Conservation (phyloP, 2,797 vertebrate genomes). For the Harpagifer antarcticus region DNA sequence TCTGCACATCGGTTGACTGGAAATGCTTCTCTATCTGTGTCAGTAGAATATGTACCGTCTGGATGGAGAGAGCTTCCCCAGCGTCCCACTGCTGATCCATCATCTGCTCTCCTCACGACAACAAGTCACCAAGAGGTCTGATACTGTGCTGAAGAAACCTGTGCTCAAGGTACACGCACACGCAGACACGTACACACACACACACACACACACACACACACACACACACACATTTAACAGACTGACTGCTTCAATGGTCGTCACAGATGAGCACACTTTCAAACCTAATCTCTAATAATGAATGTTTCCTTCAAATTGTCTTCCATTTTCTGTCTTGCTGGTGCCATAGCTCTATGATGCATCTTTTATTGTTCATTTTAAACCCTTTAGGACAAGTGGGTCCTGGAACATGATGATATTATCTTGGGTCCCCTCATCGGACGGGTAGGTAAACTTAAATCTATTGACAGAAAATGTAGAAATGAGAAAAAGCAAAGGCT, state of each 20-base stretch:
- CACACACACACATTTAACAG: slow-evolving; percentile 5
- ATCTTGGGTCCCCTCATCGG: slow-evolving; percentile 93
- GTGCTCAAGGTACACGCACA: slow-evolving; percentile 87
- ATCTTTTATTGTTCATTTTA: slow-evolving; percentile 33
- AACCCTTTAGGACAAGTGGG: slow-evolving; percentile 93
- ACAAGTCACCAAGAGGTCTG: slow-evolving; percentile 89
- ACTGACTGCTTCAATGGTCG: neutral
- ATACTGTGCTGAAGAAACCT: slow-evolving; percentile 86
- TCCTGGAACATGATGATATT: slow-evolving; percentile 93
- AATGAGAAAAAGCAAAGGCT: no score
- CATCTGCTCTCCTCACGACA: slow-evolving; percentile 86
- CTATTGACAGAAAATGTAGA: no score
- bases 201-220: no score
- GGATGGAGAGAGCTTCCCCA: slow-evolving; percentile 91
- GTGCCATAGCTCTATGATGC: neutral
- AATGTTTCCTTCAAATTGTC: neutral
- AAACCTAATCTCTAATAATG: neutral
- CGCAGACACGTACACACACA: no score
- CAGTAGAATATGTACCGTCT: slow-evolving; percentile 91
- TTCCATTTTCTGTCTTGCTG: neutral
- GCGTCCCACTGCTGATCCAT: slow-evolving; percentile 89
- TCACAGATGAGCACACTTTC: slow-evolving; percentile 2
- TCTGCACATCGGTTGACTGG: slow-evolving; percentile 3
- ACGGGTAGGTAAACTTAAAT: slow-evolving; percentile 83
- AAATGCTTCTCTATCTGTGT: slow-evolving; percentile 47